These are phyloP conservation scores for Euwallacea similis DNA, from an alignment of 1,140 invertebrate species.

Conservation along the genomic window DNA sequence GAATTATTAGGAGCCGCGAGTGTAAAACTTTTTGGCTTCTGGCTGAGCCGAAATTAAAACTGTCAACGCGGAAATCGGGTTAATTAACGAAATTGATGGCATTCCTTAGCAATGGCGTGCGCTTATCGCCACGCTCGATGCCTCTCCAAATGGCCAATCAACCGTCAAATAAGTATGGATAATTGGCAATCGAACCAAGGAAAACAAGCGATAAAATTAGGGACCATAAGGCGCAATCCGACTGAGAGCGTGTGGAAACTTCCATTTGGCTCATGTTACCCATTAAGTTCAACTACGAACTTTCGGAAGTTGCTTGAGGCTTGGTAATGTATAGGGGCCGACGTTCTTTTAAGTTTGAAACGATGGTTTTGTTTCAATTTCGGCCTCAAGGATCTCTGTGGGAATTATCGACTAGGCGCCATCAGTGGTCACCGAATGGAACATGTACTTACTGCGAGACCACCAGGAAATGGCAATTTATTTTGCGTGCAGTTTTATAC, in stretches of 20 bases:
- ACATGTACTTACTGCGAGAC: neutral
- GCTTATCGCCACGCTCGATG: constrained; percentile 3
- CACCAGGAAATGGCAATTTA: neutral
- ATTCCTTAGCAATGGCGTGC: constrained; percentile 9
- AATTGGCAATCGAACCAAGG: neutral
- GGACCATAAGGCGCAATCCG: neutral
- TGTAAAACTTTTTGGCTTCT: neutral
- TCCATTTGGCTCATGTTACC: neutral
- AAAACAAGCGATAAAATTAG: constrained; percentile 2
- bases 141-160: neutral
- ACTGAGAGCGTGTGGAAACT: neutral
- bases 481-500: neutral
- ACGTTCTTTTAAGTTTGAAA: no score
- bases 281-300: neutral
- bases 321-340: no score
- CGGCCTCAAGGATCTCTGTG: neutral
- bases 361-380: neutral
- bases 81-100: constrained; percentile 26
- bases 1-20: neutral
- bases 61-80: constrained; percentile 15
- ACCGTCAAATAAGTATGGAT: neutral
- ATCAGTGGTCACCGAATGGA: neutral
- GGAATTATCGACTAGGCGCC: neutral
- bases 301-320: neutral
- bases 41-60: constrained; percentile 14